Base-by-base conservation (phyloP, 2,888 invertebrate species). In the Congeria kusceri region DNA sequence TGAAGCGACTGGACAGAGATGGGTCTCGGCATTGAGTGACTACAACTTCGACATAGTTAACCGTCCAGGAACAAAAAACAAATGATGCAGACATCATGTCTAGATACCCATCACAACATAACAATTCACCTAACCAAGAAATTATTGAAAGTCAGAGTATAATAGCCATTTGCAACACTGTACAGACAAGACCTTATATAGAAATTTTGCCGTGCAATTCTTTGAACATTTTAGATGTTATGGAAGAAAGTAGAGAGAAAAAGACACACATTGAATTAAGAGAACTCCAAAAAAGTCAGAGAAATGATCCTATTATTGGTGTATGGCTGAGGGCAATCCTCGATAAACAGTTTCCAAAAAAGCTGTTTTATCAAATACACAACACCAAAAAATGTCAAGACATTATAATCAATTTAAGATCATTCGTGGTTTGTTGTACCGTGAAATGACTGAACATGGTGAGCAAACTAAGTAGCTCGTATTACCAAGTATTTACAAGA, bases 1-100 rank as follows among this genome's bases (percentile, higher is more conserved):
- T 3, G 65, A 65, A 65, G 64, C 64, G 18, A 64, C 64, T 27
- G 64, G 64, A 18, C 64, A 64, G 44, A 46, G 65, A 47, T 65
- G 53, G 53, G 65, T 65, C 3, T 53, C 27, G 20, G 28, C 47
- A 13, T 23, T 65, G 0, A 65, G 65, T 65, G 65, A 65, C 23
- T 65, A 49, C 29, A 29, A 53, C 20, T 65, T 65, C 29, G 32
- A 49, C 18, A 53, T 65, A 28, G 15, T 53, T 28, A 53, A 53
- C 18, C 47, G 65, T 29, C 53, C 53, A 32, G 65, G 13, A 13
- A 27, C 3, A 65, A 65, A 27, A 15, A 65, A n/a, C n/a, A 25
- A 56, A 11, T 20, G 53, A 65, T 65, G 65, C 32, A 28, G 53
- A 65, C 20, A 53, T 65, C 5, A 49, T 65, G 28, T 65, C 65